Base-by-base conservation (phyloP, 1,140 invertebrate genomes). In the Mya arenaria region DNA sequence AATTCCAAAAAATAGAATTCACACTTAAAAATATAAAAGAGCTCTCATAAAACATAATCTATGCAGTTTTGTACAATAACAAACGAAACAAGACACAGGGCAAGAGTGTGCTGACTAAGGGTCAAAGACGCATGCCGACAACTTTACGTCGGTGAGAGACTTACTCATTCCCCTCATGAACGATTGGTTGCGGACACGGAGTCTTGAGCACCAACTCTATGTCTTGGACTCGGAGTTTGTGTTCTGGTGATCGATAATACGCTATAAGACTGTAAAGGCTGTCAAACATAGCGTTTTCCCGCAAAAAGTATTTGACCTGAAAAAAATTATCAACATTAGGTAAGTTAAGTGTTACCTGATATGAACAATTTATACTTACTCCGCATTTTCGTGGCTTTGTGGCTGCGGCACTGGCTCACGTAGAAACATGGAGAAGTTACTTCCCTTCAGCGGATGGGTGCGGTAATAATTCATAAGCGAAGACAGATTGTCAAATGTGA, bases 371-470 rank as follows among this genome's bases (percentile, higher is more conserved):
- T 52, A 52, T 1, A 52, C 91, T 89, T 86, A 93, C 92, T 97
- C 96, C 93, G 98, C 97, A 62, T 95, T 96, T 92, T 98, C 97
- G 87, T 99, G 98, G 90, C 97, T 97, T 85, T 97, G 97, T 17
- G 97, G 97, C 92, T 99, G 98, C 2, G 98, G 98, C 0, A 99
- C 98, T 0, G 98, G 97, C 91, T 98, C 96, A 89, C 95, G 95
- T 0, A 99, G 93, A 0, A 95, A 96, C 69, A 99, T 97, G 17
- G 96, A 94, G 92, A 98, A 98, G 90, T 98, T 97, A 90, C 96
- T 96, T 92, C 96, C 97, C 25, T 97, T 94, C 52, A 99, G 91
- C 37, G 97, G 96, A 94, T 97, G 95, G 84, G 95, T 95, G 63
- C 97, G 94, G 91, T 99, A 99, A 92, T 99, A 96, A 4, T 96